A percentile compares a stretch with the other conserved stretches of the same genome.
Conservation (phyloP, 2,797 vertebrate species). For the Tokudaia muenninki region DNA sequence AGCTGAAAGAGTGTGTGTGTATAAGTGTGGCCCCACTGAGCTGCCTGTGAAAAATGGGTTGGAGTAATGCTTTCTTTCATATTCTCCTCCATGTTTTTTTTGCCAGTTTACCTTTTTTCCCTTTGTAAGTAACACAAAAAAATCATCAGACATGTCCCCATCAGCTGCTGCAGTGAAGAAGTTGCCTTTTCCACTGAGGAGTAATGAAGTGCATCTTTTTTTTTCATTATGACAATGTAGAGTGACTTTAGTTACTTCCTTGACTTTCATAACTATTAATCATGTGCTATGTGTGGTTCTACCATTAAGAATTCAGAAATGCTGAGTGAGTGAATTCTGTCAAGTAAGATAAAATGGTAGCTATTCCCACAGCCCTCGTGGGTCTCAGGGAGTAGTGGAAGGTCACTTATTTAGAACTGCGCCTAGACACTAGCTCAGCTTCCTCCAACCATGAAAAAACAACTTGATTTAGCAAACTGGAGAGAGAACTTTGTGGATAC, state of each 20-base stretch:
- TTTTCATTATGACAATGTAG: not conserved
- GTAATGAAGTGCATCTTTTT: not conserved
- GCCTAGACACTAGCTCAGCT: not conserved
- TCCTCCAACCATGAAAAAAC: not conserved
- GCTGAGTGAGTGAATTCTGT: not conserved
- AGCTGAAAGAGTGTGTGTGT: not conserved
- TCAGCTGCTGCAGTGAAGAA: not conserved
- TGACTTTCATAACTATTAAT: conserved; percentile 47
- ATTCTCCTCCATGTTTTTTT: not conserved
- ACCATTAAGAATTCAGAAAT: conserved; percentile 55
- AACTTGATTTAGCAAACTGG: not conserved
- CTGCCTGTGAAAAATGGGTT: conserved; percentile 30
- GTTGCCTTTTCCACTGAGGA: conserved; percentile 23
- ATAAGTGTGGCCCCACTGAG: not conserved
- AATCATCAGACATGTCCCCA: conserved; percentile 1
- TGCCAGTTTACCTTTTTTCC: conserved; percentile 11
- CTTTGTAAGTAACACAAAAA: not conserved
- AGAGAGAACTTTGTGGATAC: not conserved
- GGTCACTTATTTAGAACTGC: not conserved
- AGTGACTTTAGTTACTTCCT: conserved; percentile 52
- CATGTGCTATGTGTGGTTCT: not conserved
- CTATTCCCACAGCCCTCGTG: not conserved
- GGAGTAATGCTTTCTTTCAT: conserved; percentile 9
- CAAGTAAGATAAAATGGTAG: not conserved
- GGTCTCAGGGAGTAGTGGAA: not conserved